Evolutionary conservation across 2,113 vertebrate genomes (phyloP), one percentile per base, ranked within the genome.

Genomic region (Microcebus jonahi): DNA sequence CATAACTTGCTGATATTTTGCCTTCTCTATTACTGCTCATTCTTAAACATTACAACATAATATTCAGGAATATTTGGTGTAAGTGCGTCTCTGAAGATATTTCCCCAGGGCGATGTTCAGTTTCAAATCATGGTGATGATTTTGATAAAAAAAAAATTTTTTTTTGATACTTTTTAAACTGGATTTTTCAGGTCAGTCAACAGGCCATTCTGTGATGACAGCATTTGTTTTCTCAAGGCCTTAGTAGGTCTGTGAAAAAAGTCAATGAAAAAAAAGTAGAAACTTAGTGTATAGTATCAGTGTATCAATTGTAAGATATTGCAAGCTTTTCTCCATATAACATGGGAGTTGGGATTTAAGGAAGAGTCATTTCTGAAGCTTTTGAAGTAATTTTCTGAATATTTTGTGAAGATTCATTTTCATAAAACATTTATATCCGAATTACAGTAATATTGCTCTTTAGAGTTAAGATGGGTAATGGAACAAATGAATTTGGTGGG

Each of bases 1-100:
- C 90, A 50, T 71, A 82, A 94, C 82, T 91, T 91, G 59, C 53
- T 96, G 53, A 75, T 65, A 39, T 63, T 84, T 77, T 76, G 39
- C 53, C 57, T 90, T 63, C 27, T 23, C 31, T 70, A 79, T 70
- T 76, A 75, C n/a, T 90, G 55, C 1, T 65, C 13, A 82, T 88
- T 65, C 55, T 93, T 83, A 92, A 90, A 83, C 77, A 86, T 82
- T 61, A 57, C 67, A 65, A 63, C 85, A 61, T 48, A 95, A 18
- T 75, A 11, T 87, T 86, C 21, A 77, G 57, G 67, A 77, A 42
- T 88, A 83, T 93, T 96, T 86, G 50, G 71, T 87, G 14, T 67
- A 91, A 93, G 10, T 2, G n/a, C 65, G 23, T 27, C 57, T 89
- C 36, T 81, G 84, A 94, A 92, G 83, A 39, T 67, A 65, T 84